Base-by-base conservation (phyloP, 64 coral and sea anemone genomes). In the Platygyra sinensis region DNA sequence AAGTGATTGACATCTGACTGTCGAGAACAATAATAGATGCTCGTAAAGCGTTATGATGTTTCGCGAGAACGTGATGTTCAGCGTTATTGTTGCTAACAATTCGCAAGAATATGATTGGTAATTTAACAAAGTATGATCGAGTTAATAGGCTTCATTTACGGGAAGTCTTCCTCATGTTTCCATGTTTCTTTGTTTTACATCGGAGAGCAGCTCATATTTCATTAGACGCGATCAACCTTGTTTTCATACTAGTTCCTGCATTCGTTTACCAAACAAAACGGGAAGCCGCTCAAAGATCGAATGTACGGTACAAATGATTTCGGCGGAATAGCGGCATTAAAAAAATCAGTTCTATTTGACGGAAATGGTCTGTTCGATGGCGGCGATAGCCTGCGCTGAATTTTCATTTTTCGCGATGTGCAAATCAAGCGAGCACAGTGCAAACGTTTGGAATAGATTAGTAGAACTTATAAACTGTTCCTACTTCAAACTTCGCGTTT, bases 11-110 rank as follows among this genome's bases (percentile, higher is more conserved):
- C 81, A 67, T 32, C 67, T 65, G 18, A 3, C 17, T 71, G 63
- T 85, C 22, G 36, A 17, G 42, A 83, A 46, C 10, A 85, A 85
- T 85, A n/a, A n/a, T n/a, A n/a, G n/a, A n/a, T n/a, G n/a, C n/a
- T n/a, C n/a, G n/a, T n/a, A 19, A 20, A 28, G 59, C 18, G 15
- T 16, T 51, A 38, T 71, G 59, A 72, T 71, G 10, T 69, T 72
- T 85, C 15, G 50, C 38, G 39, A 52, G 10, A 57, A 85, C 81
- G 81, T 85, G 81, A 69, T 69, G 59, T 57, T 57, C 54, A 57
- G 8, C 39, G 16, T 18, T 62, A 13, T 30, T 25, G 0, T 39
- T 49, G 20, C 22, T 33, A 2, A 25, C 13, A 60, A 61, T 20
- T 33, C 57, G 30, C 55, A 24, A 18, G 24, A 80, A 60, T 29